These are phyloP conservation scores for Pygoscelis antarcticus DNA, from an alignment of 2,113 vertebrate genomes.

Conservation along the genomic window DNA sequence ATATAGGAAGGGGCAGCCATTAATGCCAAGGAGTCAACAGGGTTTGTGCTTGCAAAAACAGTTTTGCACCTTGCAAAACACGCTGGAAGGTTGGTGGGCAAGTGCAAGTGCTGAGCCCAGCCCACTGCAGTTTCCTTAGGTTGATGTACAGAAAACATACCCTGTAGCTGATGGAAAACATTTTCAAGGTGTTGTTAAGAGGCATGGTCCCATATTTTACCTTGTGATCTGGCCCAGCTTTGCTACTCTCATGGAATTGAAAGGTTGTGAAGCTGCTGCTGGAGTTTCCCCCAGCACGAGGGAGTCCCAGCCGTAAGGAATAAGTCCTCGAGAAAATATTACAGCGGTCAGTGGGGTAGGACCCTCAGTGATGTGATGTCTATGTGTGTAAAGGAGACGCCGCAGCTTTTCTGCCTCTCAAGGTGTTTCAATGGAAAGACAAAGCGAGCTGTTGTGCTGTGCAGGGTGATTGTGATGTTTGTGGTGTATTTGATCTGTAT, in stretches of 20 bases:
- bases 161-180: not conserved
- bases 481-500: not conserved
- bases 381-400: not conserved
- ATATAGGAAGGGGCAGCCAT: not conserved
- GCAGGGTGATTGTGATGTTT: not conserved
- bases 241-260: not conserved
- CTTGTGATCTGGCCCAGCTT: not conserved
- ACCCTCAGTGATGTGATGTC: not conserved
- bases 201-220: not conserved
- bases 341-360: not conserved
- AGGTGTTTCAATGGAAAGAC: not conserved
- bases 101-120: not conserved
- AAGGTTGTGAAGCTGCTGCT: not conserved
- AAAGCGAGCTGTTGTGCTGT: accelerated
- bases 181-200: not conserved
- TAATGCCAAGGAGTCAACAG: not conserved
- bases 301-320: not conserved
- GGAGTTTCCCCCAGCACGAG: accelerated
- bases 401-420: not conserved
- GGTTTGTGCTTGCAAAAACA: not conserved
- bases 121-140: accelerated
- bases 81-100: not conserved
- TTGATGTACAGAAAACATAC: not conserved
- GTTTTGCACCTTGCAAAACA: not conserved
- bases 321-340: not conserved